Percentiles rank a stretch among this genome's conserved stretches.
These are phyloP conservation scores for Diplazon laetatorius DNA, from an alignment of 2,888 invertebrate genomes.

Conservation along the genomic window DNA sequence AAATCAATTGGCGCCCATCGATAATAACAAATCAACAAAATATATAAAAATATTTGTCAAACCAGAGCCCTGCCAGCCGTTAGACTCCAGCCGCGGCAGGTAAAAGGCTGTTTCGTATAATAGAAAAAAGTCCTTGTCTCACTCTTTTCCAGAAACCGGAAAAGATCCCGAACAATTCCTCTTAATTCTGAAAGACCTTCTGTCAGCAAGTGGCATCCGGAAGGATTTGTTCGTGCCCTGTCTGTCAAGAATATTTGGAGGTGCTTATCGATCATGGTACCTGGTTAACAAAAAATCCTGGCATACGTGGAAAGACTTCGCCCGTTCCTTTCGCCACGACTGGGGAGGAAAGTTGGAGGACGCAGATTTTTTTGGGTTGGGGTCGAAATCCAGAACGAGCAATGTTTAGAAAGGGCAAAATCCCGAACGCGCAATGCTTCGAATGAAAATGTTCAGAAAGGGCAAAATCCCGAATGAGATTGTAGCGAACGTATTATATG, in stretches of 20 bases:
- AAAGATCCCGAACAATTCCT: constrained; percentile 54
- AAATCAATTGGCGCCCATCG: too few species aligned
- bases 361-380: too few species aligned
- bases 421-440: too few species aligned
- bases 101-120: background rate
- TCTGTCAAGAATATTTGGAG: constrained; percentile 55
- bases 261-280: constrained; percentile 50
- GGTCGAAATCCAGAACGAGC: too few species aligned
- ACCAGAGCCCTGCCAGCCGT: constrained; percentile 8
- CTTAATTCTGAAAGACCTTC: constrained; percentile 44
- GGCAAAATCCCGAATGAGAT: too few species aligned
- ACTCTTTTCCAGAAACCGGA: constrained; percentile 46
- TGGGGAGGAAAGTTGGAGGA: constrained; percentile 55
- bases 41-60: background rate
- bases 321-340: constrained; percentile 40
- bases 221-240: constrained; percentile 54
- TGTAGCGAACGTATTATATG: too few species aligned
- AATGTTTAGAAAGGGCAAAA: too few species aligned
- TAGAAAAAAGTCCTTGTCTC: background rate
- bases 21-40: too few species aligned
- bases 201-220: constrained; percentile 41
- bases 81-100: background rate
- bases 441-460: too few species aligned
- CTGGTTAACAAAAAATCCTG: constrained; percentile 44
- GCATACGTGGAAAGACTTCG: constrained; percentile 41